Conservation (phyloP, 2,113 vertebrate species). For the Pangasianodon hypophthalmus region DNA sequence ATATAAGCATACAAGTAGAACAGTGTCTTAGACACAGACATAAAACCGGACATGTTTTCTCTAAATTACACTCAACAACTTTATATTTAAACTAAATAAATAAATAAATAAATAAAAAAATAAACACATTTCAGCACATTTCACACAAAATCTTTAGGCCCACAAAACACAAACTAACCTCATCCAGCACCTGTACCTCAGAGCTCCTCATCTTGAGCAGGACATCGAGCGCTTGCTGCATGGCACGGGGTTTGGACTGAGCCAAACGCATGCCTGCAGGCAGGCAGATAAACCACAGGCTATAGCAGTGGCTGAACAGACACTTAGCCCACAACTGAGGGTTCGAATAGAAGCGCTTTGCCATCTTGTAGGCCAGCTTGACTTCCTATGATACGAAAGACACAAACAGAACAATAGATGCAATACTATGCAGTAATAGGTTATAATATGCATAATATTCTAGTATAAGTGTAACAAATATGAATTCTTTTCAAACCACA, state of each 20-base stretch:
- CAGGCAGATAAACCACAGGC: conserved; percentile 97
- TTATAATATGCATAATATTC: neutral
- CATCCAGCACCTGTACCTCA: conserved; percentile 91
- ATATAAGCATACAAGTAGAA: neutral
- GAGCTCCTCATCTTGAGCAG: conserved; percentile 91
- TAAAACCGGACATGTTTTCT: neutral
- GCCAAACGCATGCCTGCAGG: conserved; percentile 84
- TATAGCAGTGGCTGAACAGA: conserved; percentile 95
- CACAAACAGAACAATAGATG: neutral
- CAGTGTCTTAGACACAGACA: neutral
- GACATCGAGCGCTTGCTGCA: conserved; percentile 91
- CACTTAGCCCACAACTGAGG: conserved; percentile 91
- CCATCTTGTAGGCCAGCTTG: conserved; percentile 92
- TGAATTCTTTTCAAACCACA: neutral
- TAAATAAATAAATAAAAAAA: too few species aligned
- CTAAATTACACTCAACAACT: neutral
- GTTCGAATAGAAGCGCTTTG: conserved; percentile 83
- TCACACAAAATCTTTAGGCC: neutral
- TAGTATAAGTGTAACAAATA: neutral
- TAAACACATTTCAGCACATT: too few species aligned
- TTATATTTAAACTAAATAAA: too few species aligned
- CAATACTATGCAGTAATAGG: neutral
- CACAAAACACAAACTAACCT: conserved; percentile 68
- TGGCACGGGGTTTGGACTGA: conserved; percentile 84
- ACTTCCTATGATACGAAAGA: conserved; percentile 80